Evolutionary conservation across 2,888 invertebrate genomes (phyloP).

Genomic region (Melanargia galathea): DNA sequence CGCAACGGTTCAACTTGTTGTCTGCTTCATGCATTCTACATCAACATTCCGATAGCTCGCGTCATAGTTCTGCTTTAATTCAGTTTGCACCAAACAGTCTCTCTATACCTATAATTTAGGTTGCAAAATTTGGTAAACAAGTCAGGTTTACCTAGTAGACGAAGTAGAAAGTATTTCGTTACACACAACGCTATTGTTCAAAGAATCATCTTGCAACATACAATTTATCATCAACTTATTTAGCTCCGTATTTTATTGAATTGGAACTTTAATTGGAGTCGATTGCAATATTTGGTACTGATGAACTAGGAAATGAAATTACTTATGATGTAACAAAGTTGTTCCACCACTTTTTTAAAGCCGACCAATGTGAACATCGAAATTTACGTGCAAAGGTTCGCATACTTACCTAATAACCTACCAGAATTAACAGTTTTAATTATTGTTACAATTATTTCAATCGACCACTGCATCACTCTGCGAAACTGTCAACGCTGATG

Average conservation of each 20-base stretch:
- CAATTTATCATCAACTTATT: conserved; percentile 11
- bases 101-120: neutral
- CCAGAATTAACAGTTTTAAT: too few species aligned
- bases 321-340: neutral
- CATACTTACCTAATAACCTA: too few species aligned
- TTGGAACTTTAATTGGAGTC: conserved; percentile 66
- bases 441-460: too few species aligned
- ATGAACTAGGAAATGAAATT: neutral
- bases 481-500: too few species aligned
- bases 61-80: conserved; percentile 59
- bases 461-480: too few species aligned
- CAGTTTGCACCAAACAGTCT: conserved; percentile 41
- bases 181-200: conserved; percentile 68
- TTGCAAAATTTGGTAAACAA: conserved; percentile 14
- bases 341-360: neutral
- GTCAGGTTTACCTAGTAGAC: neutral
- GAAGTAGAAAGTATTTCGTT: conserved; percentile 66
- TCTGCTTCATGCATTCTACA: conserved; percentile 66
- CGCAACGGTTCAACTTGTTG: conserved; percentile 46
- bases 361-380: too few species aligned
- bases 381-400: too few species aligned
- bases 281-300: conserved; percentile 53
- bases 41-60: conserved; percentile 71
- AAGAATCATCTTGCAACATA: conserved; percentile 14
- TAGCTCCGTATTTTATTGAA: conserved; percentile 7